phyloP scores from a whole-genome alignment of 2,113 vertebrate genomes.

The Oceanites oceanicus region DNA sequence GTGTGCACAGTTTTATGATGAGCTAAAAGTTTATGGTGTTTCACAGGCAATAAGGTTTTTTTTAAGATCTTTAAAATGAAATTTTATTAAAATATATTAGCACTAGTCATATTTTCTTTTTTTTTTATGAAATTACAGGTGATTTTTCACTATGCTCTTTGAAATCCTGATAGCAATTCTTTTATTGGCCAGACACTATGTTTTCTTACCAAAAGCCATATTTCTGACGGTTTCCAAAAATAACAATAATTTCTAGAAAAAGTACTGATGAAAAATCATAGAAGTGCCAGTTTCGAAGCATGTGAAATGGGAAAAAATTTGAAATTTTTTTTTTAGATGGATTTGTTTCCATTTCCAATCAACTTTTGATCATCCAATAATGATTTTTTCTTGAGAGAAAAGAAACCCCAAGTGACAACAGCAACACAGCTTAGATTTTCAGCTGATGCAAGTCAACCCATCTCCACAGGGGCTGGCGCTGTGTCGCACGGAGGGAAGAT shows the following conservation, averaged over 20 bases:
- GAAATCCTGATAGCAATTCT: not conserved
- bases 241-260: not conserved
- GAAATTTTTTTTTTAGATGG: not conserved
- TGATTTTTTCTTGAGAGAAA: not conserved
- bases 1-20: accelerated
- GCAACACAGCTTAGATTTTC: not conserved
- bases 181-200: not conserved
- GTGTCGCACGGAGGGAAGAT: not conserved
- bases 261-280: not conserved
- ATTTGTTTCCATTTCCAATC: not conserved
- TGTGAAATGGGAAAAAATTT: not conserved
- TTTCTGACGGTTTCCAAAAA: not conserved
- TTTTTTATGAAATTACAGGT: not conserved
- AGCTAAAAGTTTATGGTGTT: not conserved
- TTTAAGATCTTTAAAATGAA: not conserved
- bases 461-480: not conserved
- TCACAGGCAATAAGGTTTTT: not conserved
- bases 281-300: not conserved
- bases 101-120: not conserved
- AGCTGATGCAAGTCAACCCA: not conserved
- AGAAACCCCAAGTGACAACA: not conserved
- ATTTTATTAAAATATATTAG: not conserved
- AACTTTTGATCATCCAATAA: not conserved
- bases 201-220: not conserved
- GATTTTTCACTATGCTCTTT: not conserved